Evolutionary conservation across 92 coral and sea anemone genomes (phyloP).

Genomic region (Parazoanthus atlanticus): DNA sequence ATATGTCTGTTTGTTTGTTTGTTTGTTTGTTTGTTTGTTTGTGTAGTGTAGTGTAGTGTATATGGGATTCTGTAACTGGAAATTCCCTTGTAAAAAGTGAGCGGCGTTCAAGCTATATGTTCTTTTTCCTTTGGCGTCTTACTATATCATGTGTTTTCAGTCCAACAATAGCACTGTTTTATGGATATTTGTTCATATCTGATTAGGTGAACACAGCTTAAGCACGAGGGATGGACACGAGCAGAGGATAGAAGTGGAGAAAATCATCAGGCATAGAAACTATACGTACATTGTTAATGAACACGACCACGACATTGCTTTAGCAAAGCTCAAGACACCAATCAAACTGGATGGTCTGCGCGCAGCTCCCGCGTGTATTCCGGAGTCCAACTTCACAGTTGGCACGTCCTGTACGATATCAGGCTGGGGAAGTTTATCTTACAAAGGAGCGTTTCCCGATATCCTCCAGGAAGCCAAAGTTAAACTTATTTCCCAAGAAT

Average conservation of each 20-base stretch:
- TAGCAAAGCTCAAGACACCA: constrained; percentile 28
- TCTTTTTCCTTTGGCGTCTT: background rate
- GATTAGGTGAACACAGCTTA: constrained; percentile 36
- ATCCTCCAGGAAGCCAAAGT: constrained; percentile 35
- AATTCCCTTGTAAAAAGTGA: too few relatives aligned
- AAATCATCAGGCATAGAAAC: constrained; percentile 31
- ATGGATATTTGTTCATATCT: background rate
- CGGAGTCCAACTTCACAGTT: constrained; percentile 29
- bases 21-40: too few relatives aligned
- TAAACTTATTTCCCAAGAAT: constrained; percentile 20
- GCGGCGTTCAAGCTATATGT: too few relatives aligned
- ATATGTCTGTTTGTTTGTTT: too few relatives aligned
- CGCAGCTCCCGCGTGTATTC: constrained; percentile 20
- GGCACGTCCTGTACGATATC: constrained; percentile 39
- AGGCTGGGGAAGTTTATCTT: constrained; percentile 32
- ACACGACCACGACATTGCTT: constrained; percentile 29
- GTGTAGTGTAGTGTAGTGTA: too few relatives aligned
- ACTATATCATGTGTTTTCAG: background rate
- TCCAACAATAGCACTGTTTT: background rate
- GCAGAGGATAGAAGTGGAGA: constrained; percentile 32
- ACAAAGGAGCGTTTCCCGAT: constrained; percentile 18
- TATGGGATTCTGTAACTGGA: too few relatives aligned
- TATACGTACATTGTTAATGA: background rate
- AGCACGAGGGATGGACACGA: constrained; percentile 34
- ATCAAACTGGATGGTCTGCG: constrained; percentile 29